Conservation (phyloP, 2,797 vertebrate genomes). For the Artibeus jamaicensis region DNA sequence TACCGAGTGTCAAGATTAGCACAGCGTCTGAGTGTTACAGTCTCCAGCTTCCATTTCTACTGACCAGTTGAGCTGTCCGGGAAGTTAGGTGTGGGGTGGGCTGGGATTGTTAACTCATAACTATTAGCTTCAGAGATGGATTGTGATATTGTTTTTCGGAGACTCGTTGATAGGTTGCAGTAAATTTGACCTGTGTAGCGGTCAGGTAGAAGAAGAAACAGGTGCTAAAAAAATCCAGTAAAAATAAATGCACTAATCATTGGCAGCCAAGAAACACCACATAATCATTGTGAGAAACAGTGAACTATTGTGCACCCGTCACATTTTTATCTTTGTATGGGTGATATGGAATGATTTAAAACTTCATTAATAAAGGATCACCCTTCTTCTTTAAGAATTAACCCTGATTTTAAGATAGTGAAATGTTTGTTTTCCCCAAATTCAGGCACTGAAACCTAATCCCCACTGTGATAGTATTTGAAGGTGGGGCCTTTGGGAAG, state of each 20-base stretch:
- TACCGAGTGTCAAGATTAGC: background rate
- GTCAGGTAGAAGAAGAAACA: background rate
- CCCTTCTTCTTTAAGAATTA: background rate
- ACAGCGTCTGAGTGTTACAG: background rate
- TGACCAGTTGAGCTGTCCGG: background rate
- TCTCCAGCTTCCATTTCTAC: background rate
- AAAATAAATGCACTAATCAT: background rate
- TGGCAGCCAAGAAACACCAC: background rate
- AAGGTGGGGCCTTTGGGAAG: background rate
- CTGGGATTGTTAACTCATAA: background rate
- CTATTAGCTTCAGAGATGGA: background rate
- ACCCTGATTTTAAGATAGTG: background rate
- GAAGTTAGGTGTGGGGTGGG: background rate
- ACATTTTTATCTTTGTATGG: background rate
- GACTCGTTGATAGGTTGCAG: background rate
- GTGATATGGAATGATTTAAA: background rate
- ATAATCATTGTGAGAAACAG: background rate
- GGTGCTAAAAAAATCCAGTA: background rate
- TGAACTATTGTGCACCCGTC: background rate
- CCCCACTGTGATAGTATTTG: background rate
- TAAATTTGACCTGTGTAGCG: background rate
- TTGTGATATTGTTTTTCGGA: background rate
- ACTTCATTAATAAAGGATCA: background rate
- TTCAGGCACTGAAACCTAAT: background rate
- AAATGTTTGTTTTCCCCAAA: background rate